Percentiles rank a stretch among this genome's conserved stretches.
phyloP scores from a whole-genome alignment of 2,888 invertebrate species.

The Sphaerophoria rueppellii region DNA sequence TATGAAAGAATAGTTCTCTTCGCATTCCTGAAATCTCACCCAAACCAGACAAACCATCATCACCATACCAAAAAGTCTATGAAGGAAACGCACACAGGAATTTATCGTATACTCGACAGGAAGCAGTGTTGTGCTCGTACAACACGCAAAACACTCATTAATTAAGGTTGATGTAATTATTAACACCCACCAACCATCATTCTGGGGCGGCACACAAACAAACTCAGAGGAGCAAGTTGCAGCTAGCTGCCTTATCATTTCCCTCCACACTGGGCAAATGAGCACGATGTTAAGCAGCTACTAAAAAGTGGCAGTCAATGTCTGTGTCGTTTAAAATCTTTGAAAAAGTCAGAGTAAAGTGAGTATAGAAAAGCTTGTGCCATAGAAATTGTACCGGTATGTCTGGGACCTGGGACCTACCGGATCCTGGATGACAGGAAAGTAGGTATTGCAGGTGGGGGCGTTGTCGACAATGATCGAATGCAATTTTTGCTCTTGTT shows the following conservation, averaged over 20 bases:
- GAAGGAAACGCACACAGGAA: slow-evolving; percentile 28
- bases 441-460: neutral
- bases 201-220: neutral
- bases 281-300: slow-evolving; percentile 17
- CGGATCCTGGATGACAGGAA: neutral
- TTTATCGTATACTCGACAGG: slow-evolving; percentile 20
- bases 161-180: slow-evolving; percentile 73
- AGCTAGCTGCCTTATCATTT: slow-evolving; percentile 59
- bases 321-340: slow-evolving; percentile 35
- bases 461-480: neutral
- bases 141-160: slow-evolving; percentile 73
- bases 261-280: slow-evolving; percentile 26
- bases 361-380: slow-evolving; percentile 51
- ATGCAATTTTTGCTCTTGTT: slow-evolving; percentile 45
- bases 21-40: neutral
- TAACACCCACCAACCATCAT: slow-evolving; percentile 58
- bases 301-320: slow-evolving; percentile 11
- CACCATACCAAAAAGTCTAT: slow-evolving; percentile 31
- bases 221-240: slow-evolving; percentile 32
- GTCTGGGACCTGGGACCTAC: neutral
- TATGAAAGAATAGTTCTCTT: neutral
- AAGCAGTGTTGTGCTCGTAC: slow-evolving; percentile 64
- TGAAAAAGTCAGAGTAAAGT: slow-evolving; percentile 46
- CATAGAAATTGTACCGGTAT: slow-evolving; percentile 42
- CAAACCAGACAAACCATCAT: neutral